phyloP scores from a whole-genome alignment of 2,888 invertebrate genomes.

The Drosophila neonasuta region DNA sequence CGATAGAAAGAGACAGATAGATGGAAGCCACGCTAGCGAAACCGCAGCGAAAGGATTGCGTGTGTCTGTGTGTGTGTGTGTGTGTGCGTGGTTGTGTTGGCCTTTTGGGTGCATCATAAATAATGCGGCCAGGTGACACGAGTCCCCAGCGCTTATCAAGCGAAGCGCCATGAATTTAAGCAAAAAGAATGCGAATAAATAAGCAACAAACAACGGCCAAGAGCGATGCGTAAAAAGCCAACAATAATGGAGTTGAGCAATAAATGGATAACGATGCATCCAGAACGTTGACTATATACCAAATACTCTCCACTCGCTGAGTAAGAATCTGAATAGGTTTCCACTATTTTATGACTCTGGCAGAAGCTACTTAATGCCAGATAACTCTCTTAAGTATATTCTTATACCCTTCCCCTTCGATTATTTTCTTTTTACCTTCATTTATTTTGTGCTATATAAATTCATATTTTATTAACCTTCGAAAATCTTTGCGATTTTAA shows the following conservation, averaged over 20 bases:
- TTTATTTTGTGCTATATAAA: background rate
- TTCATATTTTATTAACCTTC: background rate
- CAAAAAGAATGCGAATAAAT: conserved; percentile 42
- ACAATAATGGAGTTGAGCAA: conserved; percentile 46
- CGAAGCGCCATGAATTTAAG: conserved; percentile 40
- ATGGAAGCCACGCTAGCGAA: conserved; percentile 36
- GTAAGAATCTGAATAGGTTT: background rate
- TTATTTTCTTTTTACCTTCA: background rate
- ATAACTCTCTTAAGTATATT: background rate
- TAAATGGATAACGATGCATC: conserved; percentile 27
- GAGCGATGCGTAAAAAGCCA: conserved; percentile 16
- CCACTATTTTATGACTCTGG: conserved; percentile 8
- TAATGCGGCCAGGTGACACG: conserved; percentile 57
- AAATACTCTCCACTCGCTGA: background rate
- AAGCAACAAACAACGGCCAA: conserved; percentile 11
- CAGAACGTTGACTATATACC: conserved; percentile 7
- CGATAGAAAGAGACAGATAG: conserved; percentile 17
- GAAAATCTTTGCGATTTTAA: no score
- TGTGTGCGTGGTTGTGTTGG: conserved; percentile 22
- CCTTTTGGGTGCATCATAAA: conserved; percentile 61
- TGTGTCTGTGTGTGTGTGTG: conserved; percentile 10
- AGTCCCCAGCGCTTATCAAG: conserved; percentile 53
- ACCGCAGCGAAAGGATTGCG: conserved; percentile 68
- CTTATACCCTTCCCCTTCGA: background rate
- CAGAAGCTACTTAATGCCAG: background rate